Conservation (phyloP, 2,888 invertebrate genomes). For the Stenodera caucasica region DNA sequence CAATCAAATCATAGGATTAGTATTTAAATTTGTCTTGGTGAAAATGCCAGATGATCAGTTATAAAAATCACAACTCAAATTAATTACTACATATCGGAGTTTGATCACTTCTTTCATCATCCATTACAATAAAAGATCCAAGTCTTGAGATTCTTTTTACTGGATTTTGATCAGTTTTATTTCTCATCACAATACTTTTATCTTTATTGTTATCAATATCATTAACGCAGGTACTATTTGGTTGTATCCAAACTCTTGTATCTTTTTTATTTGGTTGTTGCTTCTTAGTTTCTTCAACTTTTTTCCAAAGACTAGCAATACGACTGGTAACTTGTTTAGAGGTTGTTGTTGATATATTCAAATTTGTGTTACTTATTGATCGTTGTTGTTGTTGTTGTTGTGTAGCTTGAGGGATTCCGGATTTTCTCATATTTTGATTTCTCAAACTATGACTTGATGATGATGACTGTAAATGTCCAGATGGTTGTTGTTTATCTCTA, state of each 20-base stretch:
- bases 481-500: slow-evolving; percentile 42
- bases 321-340: slow-evolving; percentile 73
- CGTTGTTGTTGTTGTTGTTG: slow-evolving; percentile 39
- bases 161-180: slow-evolving; percentile 37
- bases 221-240: slow-evolving; percentile 62
- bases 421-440: slow-evolving; percentile 49
- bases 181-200: slow-evolving; percentile 38
- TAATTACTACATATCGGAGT: slow-evolving; percentile 12
- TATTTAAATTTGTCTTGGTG: too few relatives aligned
- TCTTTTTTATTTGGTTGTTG: slow-evolving; percentile 59
- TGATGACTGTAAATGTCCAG: slow-evolving; percentile 56
- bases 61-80: background rate
- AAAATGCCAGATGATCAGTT: too few relatives aligned
- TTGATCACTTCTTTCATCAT: slow-evolving; percentile 42
- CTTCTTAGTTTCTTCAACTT: slow-evolving; percentile 70
- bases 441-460: slow-evolving; percentile 63
- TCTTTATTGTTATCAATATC: slow-evolving; percentile 64
- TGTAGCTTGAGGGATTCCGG: slow-evolving; percentile 36
- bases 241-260: slow-evolving; percentile 50
- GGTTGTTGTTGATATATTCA: slow-evolving; percentile 51
- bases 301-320: slow-evolving; percentile 80
- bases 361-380: too few relatives aligned
- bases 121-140: slow-evolving; percentile 59
- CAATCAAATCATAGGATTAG: too few relatives aligned
- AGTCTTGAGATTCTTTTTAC: slow-evolving; percentile 57